phyloP scores from a whole-genome alignment of 2,113 vertebrate genomes.

The Anolis carolinensis region DNA sequence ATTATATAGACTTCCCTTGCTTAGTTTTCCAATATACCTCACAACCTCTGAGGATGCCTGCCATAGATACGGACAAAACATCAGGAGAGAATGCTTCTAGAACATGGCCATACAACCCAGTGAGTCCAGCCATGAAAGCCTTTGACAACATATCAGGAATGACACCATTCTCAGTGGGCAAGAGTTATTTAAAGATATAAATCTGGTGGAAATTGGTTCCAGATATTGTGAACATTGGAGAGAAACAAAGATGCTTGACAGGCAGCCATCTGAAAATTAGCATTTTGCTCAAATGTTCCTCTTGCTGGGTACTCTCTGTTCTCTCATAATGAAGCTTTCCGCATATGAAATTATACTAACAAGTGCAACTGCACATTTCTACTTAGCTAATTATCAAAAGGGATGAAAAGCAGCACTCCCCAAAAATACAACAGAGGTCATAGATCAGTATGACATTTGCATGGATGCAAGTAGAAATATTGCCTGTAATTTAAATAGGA shows the following conservation, averaged over 20 bases:
- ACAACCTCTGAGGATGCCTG: no score
- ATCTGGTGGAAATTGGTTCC: not conserved
- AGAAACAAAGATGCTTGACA: not conserved
- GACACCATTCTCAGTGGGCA: not conserved
- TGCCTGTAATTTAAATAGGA: no score
- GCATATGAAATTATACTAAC: slow-evolving; percentile 5
- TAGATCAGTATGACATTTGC: not conserved
- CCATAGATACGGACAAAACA: no score
- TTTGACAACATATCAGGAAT: no score
- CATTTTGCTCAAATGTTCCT: not conserved
- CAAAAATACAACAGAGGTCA: not conserved
- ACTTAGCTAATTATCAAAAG: not conserved
- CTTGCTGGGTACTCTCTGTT: not conserved
- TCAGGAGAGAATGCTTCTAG: no score
- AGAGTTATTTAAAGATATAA: slow-evolving; percentile 1
- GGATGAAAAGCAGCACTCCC: no score
- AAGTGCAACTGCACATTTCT: not conserved
- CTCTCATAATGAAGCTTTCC: slow-evolving; percentile 14
- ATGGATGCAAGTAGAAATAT: not conserved
- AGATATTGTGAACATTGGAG: not conserved
- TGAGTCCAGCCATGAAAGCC: no score
- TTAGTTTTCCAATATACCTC: no score
- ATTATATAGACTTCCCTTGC: no score
- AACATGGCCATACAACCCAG: no score
- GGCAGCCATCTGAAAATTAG: slow-evolving; percentile 6